Evolutionary conservation across 2,888 invertebrate species (phyloP), one percentile per base, ranked within the genome.

Genomic region (Allacma fusca): DNA sequence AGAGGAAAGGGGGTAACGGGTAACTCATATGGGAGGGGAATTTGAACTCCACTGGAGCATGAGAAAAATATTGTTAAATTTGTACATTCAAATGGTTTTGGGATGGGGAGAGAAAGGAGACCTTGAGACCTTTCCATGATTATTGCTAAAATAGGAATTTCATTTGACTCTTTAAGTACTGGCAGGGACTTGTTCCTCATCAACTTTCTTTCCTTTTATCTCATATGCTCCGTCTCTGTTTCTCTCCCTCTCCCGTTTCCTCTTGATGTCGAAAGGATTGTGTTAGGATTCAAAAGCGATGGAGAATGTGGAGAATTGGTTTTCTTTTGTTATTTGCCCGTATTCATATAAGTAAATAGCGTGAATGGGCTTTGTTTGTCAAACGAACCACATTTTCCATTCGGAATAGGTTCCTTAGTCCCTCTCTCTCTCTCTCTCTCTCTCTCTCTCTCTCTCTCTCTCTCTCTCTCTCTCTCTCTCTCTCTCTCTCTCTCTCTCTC

Each of bases 141-240:
- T 50, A n/a, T n/a, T 50, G 16, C 50, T 13, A 16, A 50, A 50
- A 16, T n/a, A 1, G 50, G 50, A 50, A 50, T 50, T 50, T 50
- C 50, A 50, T 50, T 50, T 50, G 50, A 50, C 50, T 50, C 50
- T 50, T 13, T 50, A n/a, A n/a, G n/a, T 50, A n/a, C 50, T 50
- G 4, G 50, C 40, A 40, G 13, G 40, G 7, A 40, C 50, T 50
- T 34, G 34, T 9, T 9, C 34, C 34, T 4, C 34, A 34, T 34
- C 50, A 19, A 50, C 50, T 50, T 50, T 50, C 50, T 50, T 50
- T 50, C 16, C 19, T 50, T 50, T 4, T 50, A 12, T 50, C 2
- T 19, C n/a, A 16, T 50, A 50, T 50, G 7, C 50, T 50, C n/a
- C 7, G 50, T 16, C n/a, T n/a, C 5, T 50, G 50, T 50, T 16